Evolutionary conservation across 2,797 vertebrate genomes (phyloP), one percentile per base, ranked within the genome.

Genomic region (Mus minutoides): DNA sequence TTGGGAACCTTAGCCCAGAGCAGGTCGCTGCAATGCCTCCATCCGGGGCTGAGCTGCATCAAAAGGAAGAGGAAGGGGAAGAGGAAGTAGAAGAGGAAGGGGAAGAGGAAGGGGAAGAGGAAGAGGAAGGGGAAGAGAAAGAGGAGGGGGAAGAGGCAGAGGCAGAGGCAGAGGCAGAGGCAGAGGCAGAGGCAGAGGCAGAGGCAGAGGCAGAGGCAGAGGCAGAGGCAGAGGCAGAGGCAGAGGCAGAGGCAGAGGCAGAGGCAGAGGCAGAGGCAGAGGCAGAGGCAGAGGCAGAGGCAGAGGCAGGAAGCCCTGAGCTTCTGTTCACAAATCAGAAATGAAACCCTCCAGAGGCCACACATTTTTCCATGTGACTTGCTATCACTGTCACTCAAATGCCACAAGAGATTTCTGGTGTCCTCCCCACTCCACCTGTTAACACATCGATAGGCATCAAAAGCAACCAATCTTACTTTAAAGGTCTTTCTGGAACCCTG

Each of bases 201-300:
- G n/a, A n/a, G n/a, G n/a, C n/a, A n/a, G n/a, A n/a, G n/a, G n/a
- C n/a, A n/a, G n/a, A 6, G 16, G 21, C n/a, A 24, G 14, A 1
- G 2, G 21, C 37, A 67, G 34, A 60, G 56, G 31, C 24, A 46
- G 37, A 7, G 31, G 22, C 24, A 46, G 37, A 4, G 29, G 21
- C 0, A 14, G 21, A 26, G 31, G 22, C 29, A n/a, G 17, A 0
- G 2, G 21, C 34, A 75, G 52, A 79, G 56, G 24, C 8, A 12
- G 31, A 4, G 13, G 22, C n/a, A 24, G 14, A 2, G 2, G 21
- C 34, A 75, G 34, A 67, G 56, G 31, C 24, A 40, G 37, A 5
- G 31, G 17, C 24, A 40, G 37, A 4, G 31, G 12, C 1, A n/a
- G n/a, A n/a, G n/a, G n/a, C n/a, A n/a, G n/a, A n/a, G 2, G 21